A percentile compares a stretch with the other conserved stretches of the same genome.
Conservation (phyloP, 2,797 vertebrate species). For the Sarcophilus harrisii region DNA sequence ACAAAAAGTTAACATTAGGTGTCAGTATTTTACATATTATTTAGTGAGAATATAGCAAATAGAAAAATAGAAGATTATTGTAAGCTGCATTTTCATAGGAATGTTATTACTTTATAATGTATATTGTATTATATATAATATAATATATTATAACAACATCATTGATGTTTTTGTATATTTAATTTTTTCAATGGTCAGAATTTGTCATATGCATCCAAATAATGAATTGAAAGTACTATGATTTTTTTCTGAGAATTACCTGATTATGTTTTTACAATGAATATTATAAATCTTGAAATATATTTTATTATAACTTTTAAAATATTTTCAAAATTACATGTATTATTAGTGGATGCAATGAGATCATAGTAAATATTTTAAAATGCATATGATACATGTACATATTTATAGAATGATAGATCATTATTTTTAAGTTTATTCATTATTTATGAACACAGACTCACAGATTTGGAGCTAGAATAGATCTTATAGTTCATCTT, state of each 20-base stretch:
- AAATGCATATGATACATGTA: neutral
- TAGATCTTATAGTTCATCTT: neutral
- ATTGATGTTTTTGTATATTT: neutral
- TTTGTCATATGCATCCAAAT: neutral
- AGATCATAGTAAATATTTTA: neutral
- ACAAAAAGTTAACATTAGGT: slow-evolving; percentile 87
- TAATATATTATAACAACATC: neutral
- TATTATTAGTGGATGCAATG: neutral
- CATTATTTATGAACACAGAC: neutral
- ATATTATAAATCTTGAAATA: neutral
- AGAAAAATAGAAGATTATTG: slow-evolving; percentile 55
- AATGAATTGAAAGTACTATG: neutral
- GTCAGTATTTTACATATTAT: slow-evolving; percentile 88
- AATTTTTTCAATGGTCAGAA: neutral
- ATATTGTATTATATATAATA: too few species aligned
- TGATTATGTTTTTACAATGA: neutral
- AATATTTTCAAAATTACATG: neutral
- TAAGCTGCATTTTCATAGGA: slow-evolving; percentile 66
- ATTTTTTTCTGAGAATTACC: neutral
- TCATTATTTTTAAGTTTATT: neutral
- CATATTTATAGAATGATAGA: neutral
- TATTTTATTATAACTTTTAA: neutral
- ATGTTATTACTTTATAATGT: slow-evolving; percentile 19
- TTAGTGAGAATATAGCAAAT: slow-evolving; percentile 73
- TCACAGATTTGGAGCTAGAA: neutral